These are phyloP conservation scores for Drosophila pallidifrons DNA, from an alignment of 1,140 invertebrate genomes.

Conservation along the genomic window DNA sequence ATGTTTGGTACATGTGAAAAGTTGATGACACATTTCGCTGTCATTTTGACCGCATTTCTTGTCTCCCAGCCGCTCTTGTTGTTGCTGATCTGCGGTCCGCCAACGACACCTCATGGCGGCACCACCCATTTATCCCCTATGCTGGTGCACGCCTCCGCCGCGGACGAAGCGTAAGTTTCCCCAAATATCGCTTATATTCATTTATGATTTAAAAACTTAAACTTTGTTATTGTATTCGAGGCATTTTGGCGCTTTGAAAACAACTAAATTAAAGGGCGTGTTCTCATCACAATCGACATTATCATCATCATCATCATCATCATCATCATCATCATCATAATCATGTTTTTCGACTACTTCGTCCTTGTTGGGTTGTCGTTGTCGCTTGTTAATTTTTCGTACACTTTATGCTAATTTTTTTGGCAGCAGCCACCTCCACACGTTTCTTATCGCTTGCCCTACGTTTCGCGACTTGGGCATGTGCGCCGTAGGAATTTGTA, in stretches of 20 bases:
- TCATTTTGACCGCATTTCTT: slow-evolving; percentile 84
- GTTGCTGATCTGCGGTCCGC: slow-evolving; percentile 75
- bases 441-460: slow-evolving; percentile 52
- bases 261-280: slow-evolving; percentile 71
- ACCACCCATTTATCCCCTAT: slow-evolving; percentile 40
- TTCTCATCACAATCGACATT: slow-evolving; percentile 30
- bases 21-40: slow-evolving; percentile 85
- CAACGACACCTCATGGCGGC: slow-evolving; percentile 57
- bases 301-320: background rate
- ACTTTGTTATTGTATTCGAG: background rate
- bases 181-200: background rate
- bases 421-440: slow-evolving; percentile 51
- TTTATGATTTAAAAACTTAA: background rate
- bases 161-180: slow-evolving; percentile 82
- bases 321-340: slow-evolving; percentile 33
- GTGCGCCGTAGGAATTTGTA: slow-evolving; percentile 31
- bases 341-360: slow-evolving; percentile 15
- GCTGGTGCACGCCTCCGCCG: slow-evolving; percentile 74
- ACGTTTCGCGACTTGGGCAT: slow-evolving; percentile 41
- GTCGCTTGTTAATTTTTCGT: slow-evolving; percentile 75
- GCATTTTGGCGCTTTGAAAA: slow-evolving; percentile 42
- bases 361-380: slow-evolving; percentile 40
- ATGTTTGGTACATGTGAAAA: slow-evolving; percentile 84
- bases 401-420: slow-evolving; percentile 81
- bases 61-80: slow-evolving; percentile 71